phyloP scores from a whole-genome alignment of 1,140 invertebrate genomes.

The Drosophila novamexicana region DNA sequence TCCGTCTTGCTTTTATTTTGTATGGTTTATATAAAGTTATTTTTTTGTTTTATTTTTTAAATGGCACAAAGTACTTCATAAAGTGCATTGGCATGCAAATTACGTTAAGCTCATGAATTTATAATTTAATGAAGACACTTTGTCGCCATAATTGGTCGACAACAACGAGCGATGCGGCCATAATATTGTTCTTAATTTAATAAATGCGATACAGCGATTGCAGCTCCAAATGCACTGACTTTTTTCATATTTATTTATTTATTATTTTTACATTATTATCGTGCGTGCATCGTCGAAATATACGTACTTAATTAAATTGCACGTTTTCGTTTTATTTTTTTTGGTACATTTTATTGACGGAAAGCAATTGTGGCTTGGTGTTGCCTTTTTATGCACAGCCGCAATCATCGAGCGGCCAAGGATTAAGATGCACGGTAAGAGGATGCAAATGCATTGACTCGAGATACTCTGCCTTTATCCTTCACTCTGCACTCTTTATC shows the following conservation, averaged over 20 bases:
- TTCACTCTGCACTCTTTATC: not conserved
- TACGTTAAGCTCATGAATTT: slow-evolving; percentile 81
- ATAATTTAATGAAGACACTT: slow-evolving; percentile 83
- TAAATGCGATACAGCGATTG: slow-evolving; percentile 74
- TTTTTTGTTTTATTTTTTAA: slow-evolving; percentile 48
- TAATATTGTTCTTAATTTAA: slow-evolving; percentile 82
- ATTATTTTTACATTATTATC: slow-evolving; percentile 51
- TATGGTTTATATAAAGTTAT: slow-evolving; percentile 14
- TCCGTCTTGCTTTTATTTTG: slow-evolving; percentile 11
- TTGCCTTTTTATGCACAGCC: slow-evolving; percentile 29
- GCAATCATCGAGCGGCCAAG: slow-evolving; percentile 20
- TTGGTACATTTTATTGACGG: slow-evolving; percentile 15
- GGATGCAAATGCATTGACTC: slow-evolving; percentile 20
- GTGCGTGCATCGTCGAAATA: not conserved
- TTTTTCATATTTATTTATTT: slow-evolving; percentile 27
- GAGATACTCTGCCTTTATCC: not conserved
- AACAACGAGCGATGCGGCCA: slow-evolving; percentile 44
- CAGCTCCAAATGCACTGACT: slow-evolving; percentile 48
- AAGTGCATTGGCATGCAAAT: slow-evolving; percentile 79
- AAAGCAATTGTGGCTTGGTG: slow-evolving; percentile 12
- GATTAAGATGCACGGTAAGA: slow-evolving; percentile 20
- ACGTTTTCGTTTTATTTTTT: slow-evolving; percentile 9
- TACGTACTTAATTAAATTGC: slow-evolving; percentile 38
- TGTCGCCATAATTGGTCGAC: slow-evolving; percentile 76
- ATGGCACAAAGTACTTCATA: slow-evolving; percentile 77